These are phyloP conservation scores for Dyspetes luteomarginatus DNA, from an alignment of 2,888 invertebrate genomes.

Conservation along the genomic window DNA sequence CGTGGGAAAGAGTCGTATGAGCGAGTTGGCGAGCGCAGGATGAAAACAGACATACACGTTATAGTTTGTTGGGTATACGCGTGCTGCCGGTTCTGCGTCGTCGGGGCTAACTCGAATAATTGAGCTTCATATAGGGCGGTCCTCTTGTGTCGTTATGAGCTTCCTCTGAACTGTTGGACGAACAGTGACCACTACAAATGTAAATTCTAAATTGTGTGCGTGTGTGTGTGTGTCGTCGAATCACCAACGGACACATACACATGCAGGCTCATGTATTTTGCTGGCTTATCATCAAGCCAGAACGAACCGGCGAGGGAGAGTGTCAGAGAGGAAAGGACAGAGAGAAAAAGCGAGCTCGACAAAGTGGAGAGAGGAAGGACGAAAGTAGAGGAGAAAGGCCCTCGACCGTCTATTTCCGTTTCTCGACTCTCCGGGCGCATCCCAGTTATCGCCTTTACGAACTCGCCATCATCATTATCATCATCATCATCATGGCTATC, in stretches of 20 bases:
- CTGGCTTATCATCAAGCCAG: constrained; percentile 54
- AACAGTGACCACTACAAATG: constrained; percentile 6
- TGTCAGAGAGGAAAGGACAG: constrained; percentile 13
- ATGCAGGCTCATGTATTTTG: neutral
- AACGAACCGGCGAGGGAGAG: constrained; percentile 49
- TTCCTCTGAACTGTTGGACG: constrained; percentile 40
- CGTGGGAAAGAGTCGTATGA: constrained; percentile 57
- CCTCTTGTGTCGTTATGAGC: constrained; percentile 39
- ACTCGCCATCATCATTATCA: constrained; percentile 42
- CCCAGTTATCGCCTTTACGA: constrained; percentile 52
- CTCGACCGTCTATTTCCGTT: constrained; percentile 62
- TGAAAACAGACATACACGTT: neutral
- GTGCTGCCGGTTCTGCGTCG: constrained; percentile 59
- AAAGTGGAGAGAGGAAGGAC: constrained; percentile 18
- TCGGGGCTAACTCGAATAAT: constrained; percentile 55
- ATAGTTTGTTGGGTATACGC: constrained; percentile 41
- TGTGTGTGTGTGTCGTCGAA: neutral
- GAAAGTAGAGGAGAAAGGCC: constrained; percentile 35
- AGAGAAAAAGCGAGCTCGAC: neutral
- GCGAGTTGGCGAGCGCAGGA: constrained; percentile 11
- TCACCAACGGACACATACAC: neutral
- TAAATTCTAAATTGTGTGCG: neutral
- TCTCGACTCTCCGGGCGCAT: constrained; percentile 10
- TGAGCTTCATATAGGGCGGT: constrained; percentile 53
- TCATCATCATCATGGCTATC: constrained; percentile 29